Percentiles rank a stretch among this genome's conserved stretches.
Evolutionary conservation across 2,888 invertebrate species (phyloP).

Genomic region (Hemithea aestivaria): DNA sequence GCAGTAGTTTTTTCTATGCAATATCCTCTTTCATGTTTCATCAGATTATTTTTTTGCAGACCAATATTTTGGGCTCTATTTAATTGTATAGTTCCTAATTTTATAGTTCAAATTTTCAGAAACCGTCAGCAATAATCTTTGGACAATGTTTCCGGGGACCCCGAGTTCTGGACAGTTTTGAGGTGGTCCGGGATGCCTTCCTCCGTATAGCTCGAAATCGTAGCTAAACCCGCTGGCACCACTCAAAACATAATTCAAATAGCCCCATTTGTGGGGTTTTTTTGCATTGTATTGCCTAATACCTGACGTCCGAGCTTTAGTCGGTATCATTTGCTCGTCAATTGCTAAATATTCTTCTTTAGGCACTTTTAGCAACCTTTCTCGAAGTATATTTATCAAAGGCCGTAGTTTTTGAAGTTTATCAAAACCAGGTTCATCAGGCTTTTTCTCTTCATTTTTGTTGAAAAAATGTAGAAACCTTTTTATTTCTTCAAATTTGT

Average conservation of each 20-base stretch:
- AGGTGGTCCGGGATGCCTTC: slow-evolving; percentile 15
- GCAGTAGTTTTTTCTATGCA: too few relatives aligned
- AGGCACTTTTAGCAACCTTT: slow-evolving; percentile 24
- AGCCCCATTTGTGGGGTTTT: slow-evolving; percentile 34
- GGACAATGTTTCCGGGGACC: slow-evolving; percentile 21
- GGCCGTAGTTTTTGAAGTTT: slow-evolving; percentile 30
- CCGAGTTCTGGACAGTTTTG: slow-evolving; percentile 7
- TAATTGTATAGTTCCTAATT: too few relatives aligned
- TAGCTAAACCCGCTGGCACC: slow-evolving; percentile 28
- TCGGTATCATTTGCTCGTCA: slow-evolving; percentile 43
- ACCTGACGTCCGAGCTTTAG: slow-evolving; percentile 24
- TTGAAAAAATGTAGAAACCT: slow-evolving; percentile 22
- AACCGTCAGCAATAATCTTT: slow-evolving; percentile 19
- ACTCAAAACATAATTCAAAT: slow-evolving; percentile 28
- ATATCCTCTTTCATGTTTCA: too few relatives aligned
- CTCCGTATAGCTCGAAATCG: slow-evolving; percentile 30
- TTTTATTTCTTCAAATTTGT: slow-evolving; percentile 27
- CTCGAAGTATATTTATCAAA: slow-evolving; percentile 20
- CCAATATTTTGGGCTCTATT: too few relatives aligned
- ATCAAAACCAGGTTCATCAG: slow-evolving; percentile 19
- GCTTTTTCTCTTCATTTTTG: slow-evolving; percentile 16
- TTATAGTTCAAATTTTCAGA: slow-evolving; percentile 22
- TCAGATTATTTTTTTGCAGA: too few relatives aligned
- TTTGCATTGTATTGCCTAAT: slow-evolving; percentile 21
- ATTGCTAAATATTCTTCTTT: slow-evolving; percentile 37